phyloP scores from a whole-genome alignment of 2,888 invertebrate species.

The Lasioglossum marginatum region DNA sequence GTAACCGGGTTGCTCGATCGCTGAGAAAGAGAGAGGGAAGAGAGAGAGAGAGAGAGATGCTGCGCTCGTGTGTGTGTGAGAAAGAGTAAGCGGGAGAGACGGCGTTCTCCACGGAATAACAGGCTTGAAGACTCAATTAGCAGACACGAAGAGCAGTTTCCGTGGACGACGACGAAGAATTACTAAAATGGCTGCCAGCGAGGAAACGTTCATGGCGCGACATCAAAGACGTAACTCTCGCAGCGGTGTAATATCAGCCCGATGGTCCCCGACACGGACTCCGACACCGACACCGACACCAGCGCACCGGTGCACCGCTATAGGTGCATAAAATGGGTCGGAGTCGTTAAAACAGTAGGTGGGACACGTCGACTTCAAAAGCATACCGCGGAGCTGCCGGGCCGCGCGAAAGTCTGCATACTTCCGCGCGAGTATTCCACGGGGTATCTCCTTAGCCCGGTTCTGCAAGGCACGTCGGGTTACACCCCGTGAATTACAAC shows the following conservation, averaged over 20 bases:
- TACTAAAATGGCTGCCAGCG: slow-evolving; percentile 39
- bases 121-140: slow-evolving; percentile 51
- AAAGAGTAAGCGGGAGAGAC: background rate
- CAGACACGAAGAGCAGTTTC: slow-evolving; percentile 7
- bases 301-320: background rate
- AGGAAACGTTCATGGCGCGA: slow-evolving; percentile 34
- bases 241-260: slow-evolving; percentile 38
- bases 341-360: slow-evolving; percentile 47
- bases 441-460: slow-evolving; percentile 25
- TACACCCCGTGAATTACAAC: slow-evolving; percentile 62
- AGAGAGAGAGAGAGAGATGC: background rate
- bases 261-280: slow-evolving; percentile 1
- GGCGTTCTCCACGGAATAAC: slow-evolving; percentile 21
- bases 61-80: background rate
- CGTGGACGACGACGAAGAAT: slow-evolving; percentile 36
- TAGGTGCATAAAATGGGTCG: slow-evolving; percentile 45
- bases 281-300: slow-evolving; percentile 34
- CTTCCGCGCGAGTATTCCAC: slow-evolving; percentile 50
- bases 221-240: slow-evolving; percentile 60
- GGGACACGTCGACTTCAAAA: slow-evolving; percentile 61
- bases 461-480: slow-evolving; percentile 34
- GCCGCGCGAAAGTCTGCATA: slow-evolving; percentile 61
- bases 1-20: slow-evolving; percentile 22
- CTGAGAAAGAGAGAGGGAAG: background rate
- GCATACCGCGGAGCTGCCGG: slow-evolving; percentile 55